These are phyloP conservation scores for Ligdia adustata DNA, from an alignment of 2,888 invertebrate genomes.

Conservation along the genomic window DNA sequence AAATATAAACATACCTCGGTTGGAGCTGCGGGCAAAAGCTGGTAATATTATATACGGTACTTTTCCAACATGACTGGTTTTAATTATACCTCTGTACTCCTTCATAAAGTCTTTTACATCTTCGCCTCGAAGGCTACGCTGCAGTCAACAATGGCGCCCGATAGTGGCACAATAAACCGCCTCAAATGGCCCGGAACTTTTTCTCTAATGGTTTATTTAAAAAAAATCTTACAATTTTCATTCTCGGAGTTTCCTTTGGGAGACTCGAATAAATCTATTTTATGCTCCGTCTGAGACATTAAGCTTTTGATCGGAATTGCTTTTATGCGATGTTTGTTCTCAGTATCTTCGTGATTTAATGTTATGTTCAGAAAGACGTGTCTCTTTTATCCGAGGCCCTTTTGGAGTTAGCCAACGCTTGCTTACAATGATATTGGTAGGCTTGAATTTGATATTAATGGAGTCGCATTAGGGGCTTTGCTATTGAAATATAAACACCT, in stretches of 20 bases:
- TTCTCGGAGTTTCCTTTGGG: slow-evolving; percentile 72
- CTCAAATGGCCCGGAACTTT: slow-evolving; percentile 81
- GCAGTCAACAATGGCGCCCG: slow-evolving; percentile 73
- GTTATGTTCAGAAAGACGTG: slow-evolving; percentile 65
- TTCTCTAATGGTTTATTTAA: slow-evolving; percentile 82
- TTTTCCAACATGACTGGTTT: too few species aligned
- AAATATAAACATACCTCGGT: too few species aligned
- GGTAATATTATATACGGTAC: too few species aligned
- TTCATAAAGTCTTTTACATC: slow-evolving; percentile 36
- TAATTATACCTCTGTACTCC: slow-evolving; percentile 7
- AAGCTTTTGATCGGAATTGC: slow-evolving; percentile 76
- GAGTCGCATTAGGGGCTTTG: slow-evolving; percentile 29
- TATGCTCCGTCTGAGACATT: slow-evolving; percentile 74
- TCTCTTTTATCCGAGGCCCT: slow-evolving; percentile 49
- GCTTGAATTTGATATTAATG: slow-evolving; percentile 46
- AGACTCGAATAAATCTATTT: slow-evolving; percentile 73
- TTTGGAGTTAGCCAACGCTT: slow-evolving; percentile 47
- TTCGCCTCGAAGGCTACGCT: slow-evolving; percentile 50
- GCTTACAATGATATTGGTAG: slow-evolving; percentile 44
- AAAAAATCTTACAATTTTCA: slow-evolving; percentile 80
- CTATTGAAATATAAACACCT: slow-evolving; percentile 3
- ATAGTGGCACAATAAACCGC: slow-evolving; percentile 78
- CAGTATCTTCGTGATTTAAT: slow-evolving; percentile 71
- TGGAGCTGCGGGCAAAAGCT: too few species aligned
- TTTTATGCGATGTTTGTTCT: slow-evolving; percentile 80